Percentiles rank a stretch among this genome's conserved stretches.
Evolutionary conservation across 2,888 invertebrate species (phyloP).

Genomic region (Ophonus ardosiacus): DNA sequence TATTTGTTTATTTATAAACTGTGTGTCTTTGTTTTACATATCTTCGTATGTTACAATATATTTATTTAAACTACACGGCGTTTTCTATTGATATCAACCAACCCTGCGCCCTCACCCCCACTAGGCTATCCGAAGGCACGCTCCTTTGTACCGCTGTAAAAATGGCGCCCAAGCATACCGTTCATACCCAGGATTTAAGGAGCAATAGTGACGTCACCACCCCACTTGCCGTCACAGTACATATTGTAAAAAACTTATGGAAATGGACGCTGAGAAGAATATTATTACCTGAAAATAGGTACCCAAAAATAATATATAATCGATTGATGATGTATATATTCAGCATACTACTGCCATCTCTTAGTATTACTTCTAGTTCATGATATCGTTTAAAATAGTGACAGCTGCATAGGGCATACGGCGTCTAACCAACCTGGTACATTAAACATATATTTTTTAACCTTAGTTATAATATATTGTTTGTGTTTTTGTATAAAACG

Average conservation of each 20-base stretch:
- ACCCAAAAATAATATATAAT: constrained; percentile 1
- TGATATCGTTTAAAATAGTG: constrained; percentile 7
- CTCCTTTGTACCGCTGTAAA: no score
- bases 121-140: no score
- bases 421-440: background rate
- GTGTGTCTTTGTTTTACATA: no score
- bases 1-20: no score
- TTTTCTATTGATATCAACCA: no score
- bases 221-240: no score
- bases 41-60: no score
- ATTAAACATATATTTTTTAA: background rate
- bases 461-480: constrained; percentile 4
- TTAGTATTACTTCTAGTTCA: constrained; percentile 8
- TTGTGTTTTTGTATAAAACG: constrained; percentile 16
- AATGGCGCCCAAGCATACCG: no score
- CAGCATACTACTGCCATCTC: constrained; percentile 18
- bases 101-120: no score
- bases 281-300: background rate
- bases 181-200: no score
- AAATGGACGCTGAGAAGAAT: background rate
- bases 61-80: no score
- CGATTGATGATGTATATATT: background rate
- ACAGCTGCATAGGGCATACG: background rate
- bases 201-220: no score
- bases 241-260: background rate